Evolutionary conservation across 2,113 vertebrate genomes (phyloP).

Genomic region (Lynx canadensis): DNA sequence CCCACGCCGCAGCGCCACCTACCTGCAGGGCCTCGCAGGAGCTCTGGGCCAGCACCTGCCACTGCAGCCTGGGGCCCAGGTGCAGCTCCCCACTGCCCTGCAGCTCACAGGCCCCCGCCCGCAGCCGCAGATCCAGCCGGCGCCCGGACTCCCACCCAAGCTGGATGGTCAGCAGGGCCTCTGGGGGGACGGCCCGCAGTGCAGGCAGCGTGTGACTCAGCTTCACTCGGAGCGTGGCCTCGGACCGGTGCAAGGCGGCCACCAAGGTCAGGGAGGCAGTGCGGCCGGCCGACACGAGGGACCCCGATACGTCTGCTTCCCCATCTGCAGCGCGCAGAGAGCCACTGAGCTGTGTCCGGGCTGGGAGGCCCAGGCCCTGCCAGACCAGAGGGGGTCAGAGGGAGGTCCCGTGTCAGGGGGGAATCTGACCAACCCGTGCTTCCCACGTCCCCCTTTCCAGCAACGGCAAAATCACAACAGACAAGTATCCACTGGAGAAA

Average conservation of each 20-base stretch:
- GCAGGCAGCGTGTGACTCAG: slow-evolving; percentile 81
- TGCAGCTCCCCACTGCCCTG: neutral
- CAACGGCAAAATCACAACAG: neutral
- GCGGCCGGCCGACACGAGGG: slow-evolving; percentile 71
- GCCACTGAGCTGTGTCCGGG: slow-evolving; percentile 82
- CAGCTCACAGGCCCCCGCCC: neutral
- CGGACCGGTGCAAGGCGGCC: slow-evolving; percentile 73
- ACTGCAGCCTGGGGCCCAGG: slow-evolving; percentile 75
- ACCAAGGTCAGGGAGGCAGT: slow-evolving; percentile 79
- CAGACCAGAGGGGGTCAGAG: neutral
- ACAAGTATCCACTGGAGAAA: neutral
- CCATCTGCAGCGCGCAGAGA: slow-evolving; percentile 82
- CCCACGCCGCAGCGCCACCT: slow-evolving; percentile 75
- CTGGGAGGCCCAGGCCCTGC: slow-evolving; percentile 72
- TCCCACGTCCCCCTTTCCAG: neutral
- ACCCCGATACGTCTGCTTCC: slow-evolving; percentile 69
- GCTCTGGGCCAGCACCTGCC: slow-evolving; percentile 85
- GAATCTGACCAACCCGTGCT: too few relatives aligned
- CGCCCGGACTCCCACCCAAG: neutral
- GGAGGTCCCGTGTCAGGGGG: neutral
- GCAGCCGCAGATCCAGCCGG: neutral
- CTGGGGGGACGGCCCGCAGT: fast-evolving
- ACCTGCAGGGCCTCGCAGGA: slow-evolving; percentile 82
- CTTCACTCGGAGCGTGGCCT: slow-evolving; percentile 79
- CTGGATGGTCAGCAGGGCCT: neutral